These are phyloP conservation scores for Phasia obesa DNA, from an alignment of 2,888 invertebrate species.

Conservation along the genomic window DNA sequence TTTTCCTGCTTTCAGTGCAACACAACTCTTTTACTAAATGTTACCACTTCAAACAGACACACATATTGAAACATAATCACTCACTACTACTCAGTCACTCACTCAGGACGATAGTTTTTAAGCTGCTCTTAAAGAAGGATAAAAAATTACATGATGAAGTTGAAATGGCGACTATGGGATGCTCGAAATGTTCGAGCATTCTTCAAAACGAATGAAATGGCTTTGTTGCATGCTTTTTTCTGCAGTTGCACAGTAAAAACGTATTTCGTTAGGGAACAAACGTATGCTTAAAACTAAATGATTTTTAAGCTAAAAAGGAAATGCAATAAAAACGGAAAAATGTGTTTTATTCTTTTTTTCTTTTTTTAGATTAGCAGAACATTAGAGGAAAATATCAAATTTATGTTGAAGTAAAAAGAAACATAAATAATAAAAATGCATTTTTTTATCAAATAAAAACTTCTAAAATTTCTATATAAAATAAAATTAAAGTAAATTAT, in stretches of 20 bases:
- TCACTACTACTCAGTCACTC: constrained; percentile 17
- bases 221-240: constrained; percentile 11
- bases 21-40: constrained; percentile 24
- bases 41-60: constrained; percentile 34
- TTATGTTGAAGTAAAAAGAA: no score
- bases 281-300: constrained; percentile 23
- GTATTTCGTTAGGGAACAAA: constrained; percentile 13
- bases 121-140: constrained; percentile 47
- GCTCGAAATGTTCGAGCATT: constrained; percentile 54
- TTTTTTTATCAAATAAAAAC: no score
- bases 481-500: no score
- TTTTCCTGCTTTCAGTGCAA: background rate
- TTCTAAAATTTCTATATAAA: no score
- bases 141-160: constrained; percentile 57
- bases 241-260: background rate
- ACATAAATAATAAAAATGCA: no score
- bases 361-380: no score
- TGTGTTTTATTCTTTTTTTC: background rate
- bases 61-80: constrained; percentile 56
- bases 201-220: constrained; percentile 48
- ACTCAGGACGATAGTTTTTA: constrained; percentile 47
- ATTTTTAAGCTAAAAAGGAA: constrained; percentile 46
- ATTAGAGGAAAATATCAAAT: no score
- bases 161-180: constrained; percentile 60
- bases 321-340: constrained; percentile 21